Percentiles rank a stretch among this genome's conserved stretches.
Evolutionary conservation across 2,888 invertebrate species (phyloP).

Genomic region (Gerris lacustris): DNA sequence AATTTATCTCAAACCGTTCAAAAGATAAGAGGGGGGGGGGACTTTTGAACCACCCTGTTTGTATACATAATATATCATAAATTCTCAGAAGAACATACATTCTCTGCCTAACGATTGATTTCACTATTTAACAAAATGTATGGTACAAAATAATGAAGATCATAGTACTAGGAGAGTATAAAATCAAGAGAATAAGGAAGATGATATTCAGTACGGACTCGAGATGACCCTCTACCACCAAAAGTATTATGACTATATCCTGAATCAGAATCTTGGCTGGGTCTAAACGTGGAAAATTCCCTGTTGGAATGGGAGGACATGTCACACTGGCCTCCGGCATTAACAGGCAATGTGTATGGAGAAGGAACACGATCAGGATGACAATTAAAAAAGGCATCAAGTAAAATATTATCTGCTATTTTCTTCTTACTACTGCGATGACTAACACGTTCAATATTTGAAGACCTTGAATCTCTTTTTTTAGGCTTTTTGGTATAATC

Average conservation of each 20-base stretch:
- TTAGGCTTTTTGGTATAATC: not conserved
- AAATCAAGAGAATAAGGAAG: conserved; percentile 19
- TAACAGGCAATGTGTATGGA: conserved; percentile 3
- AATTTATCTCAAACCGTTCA: too few relatives aligned
- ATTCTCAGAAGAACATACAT: too few relatives aligned
- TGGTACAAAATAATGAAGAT: not conserved
- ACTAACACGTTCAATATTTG: not conserved
- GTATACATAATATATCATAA: too few relatives aligned
- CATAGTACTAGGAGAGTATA: conserved; percentile 24
- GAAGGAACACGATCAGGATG: not conserved
- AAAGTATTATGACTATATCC: conserved; percentile 73
- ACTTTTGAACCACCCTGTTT: too few relatives aligned
- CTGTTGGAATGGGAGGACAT: conserved; percentile 26
- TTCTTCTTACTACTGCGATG: not conserved
- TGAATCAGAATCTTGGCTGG: conserved; percentile 68
- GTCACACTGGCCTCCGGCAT: not conserved
- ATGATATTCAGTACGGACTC: conserved; percentile 21
- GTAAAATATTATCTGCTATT: not conserved
- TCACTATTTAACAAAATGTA: too few relatives aligned
- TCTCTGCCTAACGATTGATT: too few relatives aligned
- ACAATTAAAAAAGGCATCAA: conserved; percentile 2
- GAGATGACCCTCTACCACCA: conserved; percentile 41
- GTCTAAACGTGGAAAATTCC: conserved; percentile 36
- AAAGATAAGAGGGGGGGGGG: too few relatives aligned
- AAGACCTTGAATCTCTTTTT: not conserved